These are phyloP conservation scores for Sorex maritimensis DNA, from an alignment of 2,797 vertebrate species.

Conservation along the genomic window DNA sequence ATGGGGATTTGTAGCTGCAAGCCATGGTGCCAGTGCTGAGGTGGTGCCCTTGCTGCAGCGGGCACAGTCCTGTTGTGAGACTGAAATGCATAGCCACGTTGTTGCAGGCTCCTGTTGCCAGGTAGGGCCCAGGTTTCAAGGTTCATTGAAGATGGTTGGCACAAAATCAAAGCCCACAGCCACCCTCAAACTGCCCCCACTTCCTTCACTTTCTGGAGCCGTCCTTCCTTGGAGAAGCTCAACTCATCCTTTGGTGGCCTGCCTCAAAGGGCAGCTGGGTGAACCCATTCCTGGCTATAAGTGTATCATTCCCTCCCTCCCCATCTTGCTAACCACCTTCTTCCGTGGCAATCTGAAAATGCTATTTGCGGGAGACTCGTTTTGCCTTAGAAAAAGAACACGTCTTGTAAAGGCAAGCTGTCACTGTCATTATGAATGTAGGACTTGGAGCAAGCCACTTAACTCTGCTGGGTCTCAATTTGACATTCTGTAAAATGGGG, in stretches of 20 bases:
- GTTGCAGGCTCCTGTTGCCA: background rate
- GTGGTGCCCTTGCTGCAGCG: background rate
- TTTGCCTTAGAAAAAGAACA: slow-evolving; percentile 51
- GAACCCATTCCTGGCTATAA: slow-evolving; percentile 41
- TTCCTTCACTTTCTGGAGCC: slow-evolving; percentile 10
- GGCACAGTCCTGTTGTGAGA: background rate
- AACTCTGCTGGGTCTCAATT: slow-evolving; percentile 70
- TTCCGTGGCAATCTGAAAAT: slow-evolving; percentile 11
- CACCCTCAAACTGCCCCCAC: fast-evolving
- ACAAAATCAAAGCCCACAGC: background rate
- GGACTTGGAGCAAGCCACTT: slow-evolving; percentile 70
- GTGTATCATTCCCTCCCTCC: background rate
- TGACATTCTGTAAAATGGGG: slow-evolving; percentile 74
- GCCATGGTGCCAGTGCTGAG: background rate
- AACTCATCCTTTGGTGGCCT: background rate
- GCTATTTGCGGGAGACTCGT: slow-evolving; percentile 1
- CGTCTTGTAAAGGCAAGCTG: slow-evolving; percentile 13
- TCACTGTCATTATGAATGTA: slow-evolving; percentile 65
- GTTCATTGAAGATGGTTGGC: background rate
- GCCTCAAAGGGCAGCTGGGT: background rate
- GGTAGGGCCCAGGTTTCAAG: background rate
- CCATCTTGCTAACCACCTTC: background rate
- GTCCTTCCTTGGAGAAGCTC: background rate
- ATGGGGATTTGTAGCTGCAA: background rate
- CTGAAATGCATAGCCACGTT: background rate